Evolutionary conservation across 2,113 vertebrate species (phyloP), one percentile per base, ranked within the genome.

Genomic region (Siniperca knerii): DNA sequence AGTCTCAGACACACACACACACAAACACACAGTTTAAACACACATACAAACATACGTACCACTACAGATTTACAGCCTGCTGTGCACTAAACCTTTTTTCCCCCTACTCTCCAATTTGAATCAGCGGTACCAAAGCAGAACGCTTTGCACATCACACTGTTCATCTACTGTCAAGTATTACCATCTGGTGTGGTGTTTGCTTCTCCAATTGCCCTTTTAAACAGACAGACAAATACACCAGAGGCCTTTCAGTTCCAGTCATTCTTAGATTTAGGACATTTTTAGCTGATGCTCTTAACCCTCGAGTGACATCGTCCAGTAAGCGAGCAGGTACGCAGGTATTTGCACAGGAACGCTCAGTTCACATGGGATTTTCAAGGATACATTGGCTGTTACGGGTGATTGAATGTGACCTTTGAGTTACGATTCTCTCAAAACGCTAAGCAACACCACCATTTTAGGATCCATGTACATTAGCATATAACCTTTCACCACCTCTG

Each of bases 31-130:
- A 35, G 10, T 62, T 70, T 23, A 72, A 65, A 81, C 74, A 64
- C 68, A 35, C 48, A 42, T 46, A 50, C 68, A 75, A 42, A 78
- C 69, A 66, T 48, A 48, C 66, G 13, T 44, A 80, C 35, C 40
- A 46, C 52, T 37, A 23, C 60, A 87, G 75, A 89, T 92, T 91
- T 89, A 92, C 70, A 74, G 29, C 54, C 37, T 68, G 75, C 78
- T 81, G 74, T 79, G 60, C 85, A 76, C 74, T 21, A 52, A 84
- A 67, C 42, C 25, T 52, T 75, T 46, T 29, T 8, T 61, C 2
- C 33, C 33, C 4, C 48, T 54, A 2, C 48, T 44, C 65, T 48
- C 46, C 23, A 16, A 9, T 86, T 75, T 79, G 40, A 86, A 79
- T 87, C 76, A 57, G 81, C 75, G 81, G 44, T 73, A 79, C 84